Evolutionary conservation across 2,888 invertebrate species (phyloP).

Genomic region (Campoletis raptor): DNA sequence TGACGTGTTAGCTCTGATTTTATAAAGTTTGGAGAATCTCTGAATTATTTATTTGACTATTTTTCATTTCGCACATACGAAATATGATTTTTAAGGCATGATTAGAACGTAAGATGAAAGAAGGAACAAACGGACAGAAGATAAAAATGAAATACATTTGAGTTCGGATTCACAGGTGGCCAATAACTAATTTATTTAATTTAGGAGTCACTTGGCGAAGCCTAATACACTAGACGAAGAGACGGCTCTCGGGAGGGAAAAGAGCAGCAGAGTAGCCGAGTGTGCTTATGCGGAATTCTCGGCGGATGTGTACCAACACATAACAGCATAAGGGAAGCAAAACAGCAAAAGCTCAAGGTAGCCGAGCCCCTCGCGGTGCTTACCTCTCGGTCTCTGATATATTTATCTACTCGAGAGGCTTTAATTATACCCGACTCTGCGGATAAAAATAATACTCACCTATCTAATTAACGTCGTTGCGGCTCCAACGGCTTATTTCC

Average conservation of each 20-base stretch:
- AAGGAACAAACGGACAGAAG: neutral
- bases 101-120: neutral
- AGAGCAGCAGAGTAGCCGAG: slow-evolving; percentile 67
- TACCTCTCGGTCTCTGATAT: slow-evolving; percentile 78
- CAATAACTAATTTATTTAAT: slow-evolving; percentile 23
- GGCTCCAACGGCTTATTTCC: slow-evolving; percentile 61
- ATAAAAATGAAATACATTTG: neutral
- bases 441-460: slow-evolving; percentile 73
- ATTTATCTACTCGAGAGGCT: slow-evolving; percentile 85
- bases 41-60: neutral
- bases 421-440: slow-evolving; percentile 80
- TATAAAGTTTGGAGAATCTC: neutral
- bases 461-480: slow-evolving; percentile 74
- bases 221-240: slow-evolving; percentile 50
- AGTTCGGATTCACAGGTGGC: slow-evolving; percentile 1
- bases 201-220: slow-evolving; percentile 48
- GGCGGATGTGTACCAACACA: slow-evolving; percentile 60
- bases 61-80: neutral
- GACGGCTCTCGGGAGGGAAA: slow-evolving; percentile 64
- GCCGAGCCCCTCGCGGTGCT: slow-evolving; percentile 58
- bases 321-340: slow-evolving; percentile 38
- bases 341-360: slow-evolving; percentile 58
- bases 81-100: neutral
- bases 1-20: neutral
- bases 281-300: slow-evolving; percentile 76